phyloP scores from a whole-genome alignment of 1,140 invertebrate genomes.

The Eupristina koningsbergeri region DNA sequence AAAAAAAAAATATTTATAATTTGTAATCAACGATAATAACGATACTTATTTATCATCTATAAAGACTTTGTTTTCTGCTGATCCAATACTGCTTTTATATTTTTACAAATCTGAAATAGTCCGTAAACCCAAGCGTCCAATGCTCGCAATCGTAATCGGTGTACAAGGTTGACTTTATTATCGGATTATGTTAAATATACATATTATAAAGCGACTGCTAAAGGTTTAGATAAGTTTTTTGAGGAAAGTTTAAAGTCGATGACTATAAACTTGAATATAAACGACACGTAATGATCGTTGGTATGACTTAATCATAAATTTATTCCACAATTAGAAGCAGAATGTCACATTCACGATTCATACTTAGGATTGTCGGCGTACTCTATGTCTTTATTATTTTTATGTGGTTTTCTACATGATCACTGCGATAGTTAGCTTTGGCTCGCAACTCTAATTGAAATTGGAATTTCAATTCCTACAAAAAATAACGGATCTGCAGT shows the following conservation, averaged over 20 bases:
- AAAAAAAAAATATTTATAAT: too few species aligned
- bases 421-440: neutral
- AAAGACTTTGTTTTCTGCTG: too few species aligned
- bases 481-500: neutral
- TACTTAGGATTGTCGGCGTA: neutral
- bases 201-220: neutral
- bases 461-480: neutral
- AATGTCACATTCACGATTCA: neutral
- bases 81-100: too few species aligned
- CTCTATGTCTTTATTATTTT: neutral
- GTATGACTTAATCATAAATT: neutral
- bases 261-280: neutral
- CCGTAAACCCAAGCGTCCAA: neutral
- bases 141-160: neutral
- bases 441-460: neutral
- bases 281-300: neutral
- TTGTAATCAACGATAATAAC: too few species aligned
- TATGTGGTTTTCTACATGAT: neutral
- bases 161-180: neutral
- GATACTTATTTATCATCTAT: too few species aligned
- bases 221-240: neutral
- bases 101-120: neutral
- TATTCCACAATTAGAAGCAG: neutral
- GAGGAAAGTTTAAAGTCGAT: neutral
- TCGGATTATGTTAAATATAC: neutral